These are phyloP conservation scores for Stenchaetothrips biformis DNA, from an alignment of 2,888 invertebrate species.

Conservation along the genomic window DNA sequence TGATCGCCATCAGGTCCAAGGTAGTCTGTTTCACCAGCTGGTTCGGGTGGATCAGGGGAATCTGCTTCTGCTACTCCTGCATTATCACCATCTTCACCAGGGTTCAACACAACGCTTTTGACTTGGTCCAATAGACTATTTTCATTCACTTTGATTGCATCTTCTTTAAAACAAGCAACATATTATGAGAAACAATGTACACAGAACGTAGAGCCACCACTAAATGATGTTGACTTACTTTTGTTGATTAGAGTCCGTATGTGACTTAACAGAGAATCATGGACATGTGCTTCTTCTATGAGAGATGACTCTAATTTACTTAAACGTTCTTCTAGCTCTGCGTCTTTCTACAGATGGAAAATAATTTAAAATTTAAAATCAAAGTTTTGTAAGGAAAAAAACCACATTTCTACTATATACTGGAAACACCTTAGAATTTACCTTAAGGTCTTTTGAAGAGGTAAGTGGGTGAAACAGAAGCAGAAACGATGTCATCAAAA, in stretches of 20 bases:
- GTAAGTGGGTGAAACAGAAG: not conserved
- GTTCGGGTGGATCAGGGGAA: not conserved
- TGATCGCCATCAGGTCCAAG: no score
- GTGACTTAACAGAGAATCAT: not conserved
- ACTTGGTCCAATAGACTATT: not conserved
- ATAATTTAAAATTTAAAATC: not conserved
- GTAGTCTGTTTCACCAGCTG: not conserved
- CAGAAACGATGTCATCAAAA: constrained; percentile 11
- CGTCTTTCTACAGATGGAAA: not conserved
- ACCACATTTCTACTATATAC: no score
- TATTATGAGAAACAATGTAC: not conserved
- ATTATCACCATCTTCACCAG: not conserved
- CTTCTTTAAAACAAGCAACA: not conserved
- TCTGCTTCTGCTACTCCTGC: not conserved
- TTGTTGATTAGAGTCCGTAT: not conserved
- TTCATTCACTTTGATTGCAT: not conserved
- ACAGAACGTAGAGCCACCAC: not conserved
- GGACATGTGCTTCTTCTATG: constrained; percentile 10
- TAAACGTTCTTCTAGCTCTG: not conserved
- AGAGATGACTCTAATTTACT: constrained; percentile 9
- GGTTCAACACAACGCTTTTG: not conserved
- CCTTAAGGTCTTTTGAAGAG: not conserved
- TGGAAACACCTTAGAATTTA: not conserved
- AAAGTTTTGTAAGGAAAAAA: no score
- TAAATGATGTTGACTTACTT: not conserved